These are phyloP conservation scores for Tautogolabrus adspersus DNA, from an alignment of 2,113 vertebrate species.

Conservation along the genomic window DNA sequence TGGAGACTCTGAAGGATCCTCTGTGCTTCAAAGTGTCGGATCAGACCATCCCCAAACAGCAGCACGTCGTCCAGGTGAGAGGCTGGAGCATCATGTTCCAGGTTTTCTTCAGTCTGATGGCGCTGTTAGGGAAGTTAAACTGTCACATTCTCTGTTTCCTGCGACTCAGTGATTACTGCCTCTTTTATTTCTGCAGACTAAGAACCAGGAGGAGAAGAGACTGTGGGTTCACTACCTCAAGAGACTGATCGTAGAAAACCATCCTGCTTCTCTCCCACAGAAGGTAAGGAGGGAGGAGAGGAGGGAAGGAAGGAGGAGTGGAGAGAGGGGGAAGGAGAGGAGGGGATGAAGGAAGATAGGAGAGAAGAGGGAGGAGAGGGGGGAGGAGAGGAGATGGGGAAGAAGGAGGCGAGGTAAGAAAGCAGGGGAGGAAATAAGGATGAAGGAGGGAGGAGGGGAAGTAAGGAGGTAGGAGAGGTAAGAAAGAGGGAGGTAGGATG, in stretches of 20 bases:
- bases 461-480: no score
- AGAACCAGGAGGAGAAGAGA: slow-evolving; percentile 92
- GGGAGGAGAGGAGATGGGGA: no score
- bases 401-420: background rate
- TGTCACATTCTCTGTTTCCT: no score
- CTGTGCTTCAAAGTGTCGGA: slow-evolving; percentile 90
- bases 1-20: slow-evolving; percentile 88
- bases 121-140: no score
- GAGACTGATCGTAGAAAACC: slow-evolving; percentile 91
- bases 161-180: background rate
- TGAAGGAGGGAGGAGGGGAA: no score
- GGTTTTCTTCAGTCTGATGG: no score
- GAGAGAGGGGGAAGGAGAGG: no score
- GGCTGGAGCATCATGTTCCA: no score
- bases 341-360: no score
- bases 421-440: no score
- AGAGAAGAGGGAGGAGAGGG: no score
- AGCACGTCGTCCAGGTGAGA: slow-evolving; percentile 90
- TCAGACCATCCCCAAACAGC: slow-evolving; percentile 90
- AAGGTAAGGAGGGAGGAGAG: slow-evolving; percentile 80
- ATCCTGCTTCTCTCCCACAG: slow-evolving; percentile 89
- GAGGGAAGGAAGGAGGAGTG: background rate
- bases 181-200: slow-evolving; percentile 78
- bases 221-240: slow-evolving; percentile 93
- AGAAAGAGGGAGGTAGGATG: no score